A percentile compares a stretch with the other conserved stretches of the same genome.
Evolutionary conservation across 2,113 vertebrate species (phyloP).

Genomic region (Lasiurus cinereus): DNA sequence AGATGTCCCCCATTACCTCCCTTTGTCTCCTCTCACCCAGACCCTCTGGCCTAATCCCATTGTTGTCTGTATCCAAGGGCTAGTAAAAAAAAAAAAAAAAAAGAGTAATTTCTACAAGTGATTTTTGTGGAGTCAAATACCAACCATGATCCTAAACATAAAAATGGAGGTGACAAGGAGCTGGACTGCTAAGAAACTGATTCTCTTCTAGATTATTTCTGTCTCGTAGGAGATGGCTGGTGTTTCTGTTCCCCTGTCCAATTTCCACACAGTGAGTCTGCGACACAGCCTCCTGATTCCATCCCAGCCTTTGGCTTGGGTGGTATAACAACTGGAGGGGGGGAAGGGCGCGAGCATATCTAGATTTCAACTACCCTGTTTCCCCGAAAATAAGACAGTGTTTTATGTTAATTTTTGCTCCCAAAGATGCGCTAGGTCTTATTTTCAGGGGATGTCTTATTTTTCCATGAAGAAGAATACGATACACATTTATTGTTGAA

Average conservation of each 20-base stretch:
- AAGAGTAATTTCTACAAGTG: slow-evolving; percentile 13
- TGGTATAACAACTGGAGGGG: neutral
- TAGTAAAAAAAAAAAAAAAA: neutral
- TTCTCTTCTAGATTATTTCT: slow-evolving; percentile 14
- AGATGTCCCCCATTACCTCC: no score
- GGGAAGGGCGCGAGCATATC: neutral
- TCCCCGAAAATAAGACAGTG: no score
- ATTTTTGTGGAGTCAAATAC: slow-evolving; percentile 6
- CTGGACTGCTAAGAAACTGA: neutral
- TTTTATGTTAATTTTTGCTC: no score
- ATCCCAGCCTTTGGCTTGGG: neutral
- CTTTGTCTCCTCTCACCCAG: no score
- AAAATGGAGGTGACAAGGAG: neutral
- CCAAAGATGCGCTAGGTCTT: no score
- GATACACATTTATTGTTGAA: no score
- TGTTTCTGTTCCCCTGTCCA: neutral
- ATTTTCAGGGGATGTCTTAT: no score
- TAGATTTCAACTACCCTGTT: neutral
- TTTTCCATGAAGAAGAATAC: no score
- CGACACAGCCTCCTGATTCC: neutral
- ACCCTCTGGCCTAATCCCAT: no score
- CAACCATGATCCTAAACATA: neutral
- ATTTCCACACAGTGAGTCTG: neutral
- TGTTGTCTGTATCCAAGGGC: no score
- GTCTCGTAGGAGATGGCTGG: neutral